Base-by-base conservation (phyloP, 2,888 invertebrate species). In the Lordiphosa andalusiaca region DNA sequence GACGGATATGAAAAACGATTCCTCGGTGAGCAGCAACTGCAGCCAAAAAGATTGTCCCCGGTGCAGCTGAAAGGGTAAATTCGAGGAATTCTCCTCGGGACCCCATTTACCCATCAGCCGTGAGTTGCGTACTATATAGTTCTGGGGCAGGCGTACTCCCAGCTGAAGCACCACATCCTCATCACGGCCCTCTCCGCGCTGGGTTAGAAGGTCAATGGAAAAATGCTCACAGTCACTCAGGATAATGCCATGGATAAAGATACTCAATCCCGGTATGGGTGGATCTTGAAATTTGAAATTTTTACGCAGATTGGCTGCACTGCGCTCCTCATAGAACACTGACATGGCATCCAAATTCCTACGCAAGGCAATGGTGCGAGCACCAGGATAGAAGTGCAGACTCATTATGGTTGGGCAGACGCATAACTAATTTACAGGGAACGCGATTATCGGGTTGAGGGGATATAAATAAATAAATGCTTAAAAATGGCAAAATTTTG, bases 161-260 rank as follows among this genome's bases (percentile, higher is more conserved):
- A 96, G 92, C 84, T 95, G 95, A 10, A 95, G 90, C 0, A 93
- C 93, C 25, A 95, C 91, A 73, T 93, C 93, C n/a, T n/a, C 39
- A 9, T 9, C 21, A 1, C 12, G 5, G 7, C 59, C 4, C 1
- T 7, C 13, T n/a, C 39, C 50, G 7, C 5, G n/a, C 6, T 49
- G 41, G 1, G 53, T 40, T 1, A 64, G 25, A 40, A 80, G 75
- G 9, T 84, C 71, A 0, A 80, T 75, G 4, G 53, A 49, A 41
- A 80, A 84, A 47, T 82, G 61, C 39, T 80, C 80, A 37, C 80
- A 80, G 5, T 59, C 64, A 13, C 6, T 30, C 0, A 61, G 51
- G 7, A 84, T 66, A 9, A 71, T n/a, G 16, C 80, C 80, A 33
- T 73, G 68, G 30, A 84, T 55, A 30, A 80, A 58, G 13, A 80